Evolutionary conservation across 2,113 vertebrate species (phyloP).

Genomic region (Burhinus bistriatus): DNA sequence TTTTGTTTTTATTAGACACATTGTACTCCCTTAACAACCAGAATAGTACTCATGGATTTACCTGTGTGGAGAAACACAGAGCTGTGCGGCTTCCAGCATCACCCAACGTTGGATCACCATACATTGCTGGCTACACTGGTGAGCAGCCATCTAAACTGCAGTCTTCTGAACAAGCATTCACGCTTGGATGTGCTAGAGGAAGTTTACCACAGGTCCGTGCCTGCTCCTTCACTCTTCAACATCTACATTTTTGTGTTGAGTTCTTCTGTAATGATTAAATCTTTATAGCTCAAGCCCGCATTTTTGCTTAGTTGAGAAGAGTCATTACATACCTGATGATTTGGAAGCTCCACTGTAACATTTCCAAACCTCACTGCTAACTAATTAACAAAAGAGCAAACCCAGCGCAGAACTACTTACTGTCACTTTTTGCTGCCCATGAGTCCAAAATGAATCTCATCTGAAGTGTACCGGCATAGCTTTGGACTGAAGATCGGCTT

Average conservation of each 20-base stretch:
- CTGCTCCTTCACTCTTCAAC: neutral
- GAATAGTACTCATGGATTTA: neutral
- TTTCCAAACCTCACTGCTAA: neutral
- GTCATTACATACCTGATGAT: neutral
- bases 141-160: neutral
- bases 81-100: neutral
- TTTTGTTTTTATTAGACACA: neutral
- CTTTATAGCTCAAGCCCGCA: neutral
- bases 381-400: neutral
- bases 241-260: neutral
- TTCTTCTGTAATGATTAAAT: neutral
- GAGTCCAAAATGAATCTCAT: neutral
- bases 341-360: neutral
- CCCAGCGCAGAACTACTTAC: neutral
- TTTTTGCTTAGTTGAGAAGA: neutral
- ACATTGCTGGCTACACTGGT: neutral
- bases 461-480: neutral
- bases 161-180: neutral
- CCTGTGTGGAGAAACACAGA: neutral
- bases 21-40: neutral
- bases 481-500: neutral
- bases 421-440: neutral
- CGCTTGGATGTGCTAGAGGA: neutral
- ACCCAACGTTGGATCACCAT: rapidly evolving
- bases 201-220: neutral